Conservation (phyloP, 2,888 invertebrate genomes). For the Scaptomyza cyrtandrae region DNA sequence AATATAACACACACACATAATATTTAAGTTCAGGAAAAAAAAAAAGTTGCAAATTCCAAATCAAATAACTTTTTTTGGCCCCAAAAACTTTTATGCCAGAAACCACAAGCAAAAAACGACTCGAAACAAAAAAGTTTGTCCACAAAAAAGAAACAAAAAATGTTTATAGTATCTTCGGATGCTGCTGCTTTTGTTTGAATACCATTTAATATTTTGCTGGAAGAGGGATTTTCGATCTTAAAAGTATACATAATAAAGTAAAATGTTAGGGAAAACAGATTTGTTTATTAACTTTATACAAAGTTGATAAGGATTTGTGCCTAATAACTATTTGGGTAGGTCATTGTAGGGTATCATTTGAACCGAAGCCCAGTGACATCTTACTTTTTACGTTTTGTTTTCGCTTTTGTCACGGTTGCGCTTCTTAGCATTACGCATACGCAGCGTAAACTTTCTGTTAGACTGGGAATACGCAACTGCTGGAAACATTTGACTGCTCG, state of each 20-base stretch:
- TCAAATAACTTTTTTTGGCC: constrained; percentile 70
- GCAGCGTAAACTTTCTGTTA: constrained; percentile 26
- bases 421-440: constrained; percentile 62
- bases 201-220: background rate
- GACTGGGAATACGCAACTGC: background rate
- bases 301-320: background rate
- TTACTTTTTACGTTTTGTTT: constrained; percentile 17
- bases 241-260: background rate
- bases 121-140: constrained; percentile 45
- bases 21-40: constrained; percentile 21
- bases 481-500: constrained; percentile 25
- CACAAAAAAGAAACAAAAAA: constrained; percentile 25
- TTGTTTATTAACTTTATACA: too few species aligned
- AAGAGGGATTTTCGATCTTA: background rate
- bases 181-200: constrained; percentile 23
- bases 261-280: background rate
- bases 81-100: constrained; percentile 59
- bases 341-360: constrained; percentile 12
- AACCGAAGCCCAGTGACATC: background rate
- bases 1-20: constrained; percentile 59
- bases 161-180: constrained; percentile 32
- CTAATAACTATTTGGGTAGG: background rate
- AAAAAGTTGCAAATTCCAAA: constrained; percentile 62
- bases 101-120: constrained; percentile 63
- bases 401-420: constrained; percentile 47